Base-by-base conservation (phyloP, 2,797 vertebrate species). In the Hafferia zeledoni region DNA sequence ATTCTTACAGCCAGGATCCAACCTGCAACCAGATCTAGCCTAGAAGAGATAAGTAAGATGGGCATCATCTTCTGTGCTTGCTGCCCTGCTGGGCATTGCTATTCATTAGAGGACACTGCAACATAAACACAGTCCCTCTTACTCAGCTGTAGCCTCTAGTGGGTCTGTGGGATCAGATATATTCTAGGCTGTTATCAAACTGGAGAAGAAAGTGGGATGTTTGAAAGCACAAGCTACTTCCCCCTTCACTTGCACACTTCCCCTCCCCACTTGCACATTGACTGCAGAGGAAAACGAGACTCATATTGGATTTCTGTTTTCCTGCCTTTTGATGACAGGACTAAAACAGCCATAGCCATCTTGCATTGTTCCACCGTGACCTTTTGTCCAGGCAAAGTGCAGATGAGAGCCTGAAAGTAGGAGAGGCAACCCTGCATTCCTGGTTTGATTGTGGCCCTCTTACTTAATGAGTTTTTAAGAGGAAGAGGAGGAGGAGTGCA, bases 391-490 rank as follows among this genome's bases (percentile, higher is more conserved):
- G 59, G 77, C 79, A 89, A 59, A 82, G 5, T 71, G 53, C 52
- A 92, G 89, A 91, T 64, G 49, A 68, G 27, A 64, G 90, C 50
- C 28, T 59, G 65, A 89, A 72, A 87, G 95, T 61, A 79, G 89
- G 90, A 96, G 93, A 93, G 83, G 87, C 89, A 95, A 74, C 57
- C 39, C 25, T 93, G 93, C 95, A 97, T 97, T 97, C 96, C 47
- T 70, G 46, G 76, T 94, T 97, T 98, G 97, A 98, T 98, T 98
- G 95, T 86, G 78, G 92, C 96, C 94, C 94, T 96, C 93, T 93
- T 84, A 90, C 89, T 96, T 98, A 98, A 98, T 97, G 95, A 98
- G 97, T 90, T 97, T 98, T 97, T 56, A 47, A 52, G 93, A 96
- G 93, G 87, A 97, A 95, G 80, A 92, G 71, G 92, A 96, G 80